A percentile compares a stretch with the other conserved stretches of the same genome.
Conservation (phyloP, 1,140 invertebrate genomes). For the Cherax destructor region DNA sequence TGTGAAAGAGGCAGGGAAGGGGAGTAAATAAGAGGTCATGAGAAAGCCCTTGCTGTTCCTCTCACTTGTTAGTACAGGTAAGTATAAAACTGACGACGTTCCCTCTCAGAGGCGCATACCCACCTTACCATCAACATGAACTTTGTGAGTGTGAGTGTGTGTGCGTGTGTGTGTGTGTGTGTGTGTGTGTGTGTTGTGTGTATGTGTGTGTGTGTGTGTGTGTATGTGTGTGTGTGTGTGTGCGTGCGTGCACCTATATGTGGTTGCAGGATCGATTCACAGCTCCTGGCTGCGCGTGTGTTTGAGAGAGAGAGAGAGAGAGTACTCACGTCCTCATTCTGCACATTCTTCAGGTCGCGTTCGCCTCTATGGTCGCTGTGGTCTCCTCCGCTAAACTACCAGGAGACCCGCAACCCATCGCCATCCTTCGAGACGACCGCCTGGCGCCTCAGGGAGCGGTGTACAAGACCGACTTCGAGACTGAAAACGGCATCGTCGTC, state of each 20-base stretch:
- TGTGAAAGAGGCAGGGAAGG: not conserved
- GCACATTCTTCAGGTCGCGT: not conserved
- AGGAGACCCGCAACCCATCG: not conserved
- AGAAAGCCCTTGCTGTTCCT: not conserved
- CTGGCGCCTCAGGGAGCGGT: not conserved
- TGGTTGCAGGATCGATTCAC: too few relatives aligned
- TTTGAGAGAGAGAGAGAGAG: not conserved
- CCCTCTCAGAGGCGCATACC: not conserved
- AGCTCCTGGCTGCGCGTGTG: too few relatives aligned
- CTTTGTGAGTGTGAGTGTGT: not conserved
- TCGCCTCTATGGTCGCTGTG: slow-evolving; percentile 5
- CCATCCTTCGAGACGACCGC: slow-evolving; percentile 35
- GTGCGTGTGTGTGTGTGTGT: too few relatives aligned
- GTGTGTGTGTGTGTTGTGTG: too few relatives aligned
- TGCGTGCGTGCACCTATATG: too few relatives aligned
- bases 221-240: too few relatives aligned
- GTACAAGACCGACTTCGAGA: slow-evolving; percentile 45
- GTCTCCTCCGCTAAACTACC: not conserved
- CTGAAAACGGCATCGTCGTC: slow-evolving; percentile 32
- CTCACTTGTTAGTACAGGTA: not conserved
- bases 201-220: too few relatives aligned
- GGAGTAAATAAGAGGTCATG: not conserved
- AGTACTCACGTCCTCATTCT: not conserved
- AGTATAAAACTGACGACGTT: not conserved
- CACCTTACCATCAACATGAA: not conserved